These are phyloP conservation scores for Gortyna flavago DNA, from an alignment of 2,888 invertebrate genomes.

Conservation along the genomic window DNA sequence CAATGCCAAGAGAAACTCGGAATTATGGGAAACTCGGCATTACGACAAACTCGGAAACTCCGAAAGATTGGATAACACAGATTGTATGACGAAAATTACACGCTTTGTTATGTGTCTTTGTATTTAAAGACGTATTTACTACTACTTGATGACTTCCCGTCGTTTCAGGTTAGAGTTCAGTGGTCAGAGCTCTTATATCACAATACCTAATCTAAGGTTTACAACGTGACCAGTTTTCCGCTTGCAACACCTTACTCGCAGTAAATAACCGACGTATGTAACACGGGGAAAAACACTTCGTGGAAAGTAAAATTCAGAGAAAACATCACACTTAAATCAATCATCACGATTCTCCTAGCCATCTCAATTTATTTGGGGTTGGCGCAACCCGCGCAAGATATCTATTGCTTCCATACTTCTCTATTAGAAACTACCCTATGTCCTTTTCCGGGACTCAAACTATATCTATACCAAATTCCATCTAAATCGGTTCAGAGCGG, in stretches of 20 bases:
- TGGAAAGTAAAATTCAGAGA: background rate
- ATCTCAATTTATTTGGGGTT: too few relatives aligned
- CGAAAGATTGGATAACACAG: constrained; percentile 44
- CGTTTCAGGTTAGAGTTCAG: constrained; percentile 52
- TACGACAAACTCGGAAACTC: constrained; percentile 29
- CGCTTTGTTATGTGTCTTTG: constrained; percentile 49
- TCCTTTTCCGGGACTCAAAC: too few relatives aligned
- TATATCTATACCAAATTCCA: too few relatives aligned
- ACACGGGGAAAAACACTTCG: constrained; percentile 1
- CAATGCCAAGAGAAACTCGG: constrained; percentile 45
- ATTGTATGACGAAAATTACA: constrained; percentile 36
- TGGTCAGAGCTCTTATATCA: constrained; percentile 37
- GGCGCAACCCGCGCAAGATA: too few relatives aligned
- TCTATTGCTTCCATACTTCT: too few relatives aligned
- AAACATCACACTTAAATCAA: background rate
- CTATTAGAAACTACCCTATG: too few relatives aligned
- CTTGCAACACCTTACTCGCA: background rate
- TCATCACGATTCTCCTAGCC: too few relatives aligned
- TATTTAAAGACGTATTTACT: constrained; percentile 33
- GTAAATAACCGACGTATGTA: background rate
- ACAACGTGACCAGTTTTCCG: constrained; percentile 38
- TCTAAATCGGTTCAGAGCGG: too few relatives aligned
- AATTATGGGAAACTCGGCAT: constrained; percentile 18
- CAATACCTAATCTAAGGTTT: constrained; percentile 17
- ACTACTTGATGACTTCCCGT: constrained; percentile 38